Evolutionary conservation across 1,140 invertebrate genomes (phyloP).

Genomic region (Scylla paramamosain): DNA sequence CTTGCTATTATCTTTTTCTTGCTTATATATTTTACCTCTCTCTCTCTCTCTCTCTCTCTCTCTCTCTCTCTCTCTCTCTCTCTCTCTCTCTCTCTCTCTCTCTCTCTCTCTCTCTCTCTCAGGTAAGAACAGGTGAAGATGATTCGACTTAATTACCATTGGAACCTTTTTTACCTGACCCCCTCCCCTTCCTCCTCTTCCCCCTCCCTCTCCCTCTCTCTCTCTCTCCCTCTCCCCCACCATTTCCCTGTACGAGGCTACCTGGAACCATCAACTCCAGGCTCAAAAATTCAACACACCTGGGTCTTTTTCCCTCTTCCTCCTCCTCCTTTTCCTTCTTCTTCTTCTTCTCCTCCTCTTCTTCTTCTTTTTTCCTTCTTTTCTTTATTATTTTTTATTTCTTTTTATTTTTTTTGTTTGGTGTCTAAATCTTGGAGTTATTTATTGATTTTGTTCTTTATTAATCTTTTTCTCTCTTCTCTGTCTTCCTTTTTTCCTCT

Average conservation of each 20-base stretch:
- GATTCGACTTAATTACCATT: not conserved
- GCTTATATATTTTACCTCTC: not conserved
- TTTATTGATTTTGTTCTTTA: too few relatives aligned
- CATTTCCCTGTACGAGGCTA: not conserved
- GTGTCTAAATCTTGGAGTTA: too few relatives aligned
- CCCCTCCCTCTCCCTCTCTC: not conserved
- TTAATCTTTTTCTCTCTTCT: too few relatives aligned
- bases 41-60: too few relatives aligned
- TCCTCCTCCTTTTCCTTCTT: not conserved
- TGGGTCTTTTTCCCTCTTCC: too few relatives aligned
- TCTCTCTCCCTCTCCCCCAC: not conserved
- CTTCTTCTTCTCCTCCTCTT: not conserved
- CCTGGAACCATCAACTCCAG: too few relatives aligned
- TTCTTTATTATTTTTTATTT: not conserved
- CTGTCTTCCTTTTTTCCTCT: not conserved
- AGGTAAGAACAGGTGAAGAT: not conserved
- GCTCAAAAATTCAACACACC: too few relatives aligned
- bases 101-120: not conserved
- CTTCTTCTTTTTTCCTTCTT: not conserved
- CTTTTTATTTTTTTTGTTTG: not conserved
- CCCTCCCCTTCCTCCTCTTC: not conserved
- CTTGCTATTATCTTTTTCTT: too few relatives aligned
- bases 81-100: constrained; percentile 8
- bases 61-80: too few relatives aligned
- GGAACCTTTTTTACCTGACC: not conserved